Base-by-base conservation (phyloP, 2,797 vertebrate species). In the Hydrocynus forskahlii region DNA sequence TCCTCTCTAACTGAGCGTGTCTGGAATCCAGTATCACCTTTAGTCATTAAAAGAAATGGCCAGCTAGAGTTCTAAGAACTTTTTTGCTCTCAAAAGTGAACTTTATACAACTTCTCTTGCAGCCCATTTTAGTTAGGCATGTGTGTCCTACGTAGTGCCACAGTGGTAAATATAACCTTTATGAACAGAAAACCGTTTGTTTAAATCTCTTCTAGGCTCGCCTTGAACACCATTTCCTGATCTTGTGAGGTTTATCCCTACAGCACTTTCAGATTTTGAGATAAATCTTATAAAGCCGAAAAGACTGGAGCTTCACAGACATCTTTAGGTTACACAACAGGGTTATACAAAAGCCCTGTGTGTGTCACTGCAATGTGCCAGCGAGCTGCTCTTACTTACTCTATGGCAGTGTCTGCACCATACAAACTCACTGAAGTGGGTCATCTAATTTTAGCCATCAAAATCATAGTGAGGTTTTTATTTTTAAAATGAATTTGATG, bases 231-330 rank as follows among this genome's bases (percentile, higher is more conserved):
- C 35, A 40, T 77, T 78, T 78, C 40, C 59, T 59, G 50, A 57
- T 73, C 68, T 82, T 78, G 75, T 73, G 75, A 78, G 75, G 59
- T 48, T 77, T 45, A 57, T 72, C 62, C 70, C 68, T 57, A 8
- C 35, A 66, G 80, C 75, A 72, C 23, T 45, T 67, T 81, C 21
- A 57, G 50, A 78, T 66, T 82, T 62, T 63, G 38, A 59, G 74
- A 81, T 76, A 71, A 60, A 29, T 60, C 69, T 81, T 38, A 48
- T 10, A 59, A 45, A 75, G 55, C 5, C 21, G n/a, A 52, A 57
- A 23, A n/a, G 48, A 16, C 45, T 25, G n/a, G 5, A 25, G 67
- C 21, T 73, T 43, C 50, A 54, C 63, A 16, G 23, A 9, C 0
- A 5, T 55, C 59, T 74, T 57, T 7, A 43, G 60, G 60, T 64